Evolutionary conservation across 2,113 vertebrate species (phyloP).

Genomic region (Telmatochromis bifrenatus): DNA sequence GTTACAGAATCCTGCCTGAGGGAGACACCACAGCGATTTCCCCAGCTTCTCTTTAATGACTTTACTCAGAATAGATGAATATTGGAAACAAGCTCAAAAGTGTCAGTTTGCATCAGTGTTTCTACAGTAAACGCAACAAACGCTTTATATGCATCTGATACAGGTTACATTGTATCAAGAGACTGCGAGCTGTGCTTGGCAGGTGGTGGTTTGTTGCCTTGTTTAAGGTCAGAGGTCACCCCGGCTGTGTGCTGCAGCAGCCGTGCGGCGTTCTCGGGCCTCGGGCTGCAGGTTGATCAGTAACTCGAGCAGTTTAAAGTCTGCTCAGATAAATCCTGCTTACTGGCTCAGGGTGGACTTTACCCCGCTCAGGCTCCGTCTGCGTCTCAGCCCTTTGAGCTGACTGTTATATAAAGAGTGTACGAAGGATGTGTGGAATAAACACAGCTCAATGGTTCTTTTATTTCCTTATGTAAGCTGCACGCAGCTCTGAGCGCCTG

Average conservation of each 20-base stretch:
- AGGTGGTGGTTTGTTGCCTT: not conserved
- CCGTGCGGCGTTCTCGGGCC: not conserved
- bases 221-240: constrained; percentile 11
- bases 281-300: constrained; percentile 59
- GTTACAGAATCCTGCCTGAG: not conserved
- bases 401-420: constrained; percentile 58
- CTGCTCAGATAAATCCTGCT: constrained; percentile 63
- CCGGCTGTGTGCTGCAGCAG: not conserved
- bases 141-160: not conserved
- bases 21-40: not conserved
- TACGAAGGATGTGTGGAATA: constrained; percentile 20
- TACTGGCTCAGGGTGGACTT: constrained; percentile 53
- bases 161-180: not conserved
- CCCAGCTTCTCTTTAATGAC: not conserved
- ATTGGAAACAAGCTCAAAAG: not conserved
- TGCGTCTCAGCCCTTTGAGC: constrained; percentile 25
- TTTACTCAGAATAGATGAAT: not conserved
- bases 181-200: not conserved
- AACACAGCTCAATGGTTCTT: constrained; percentile 39
- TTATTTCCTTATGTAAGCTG: constrained; percentile 56
- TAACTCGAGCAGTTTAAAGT: constrained; percentile 60
- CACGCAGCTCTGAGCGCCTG: not conserved
- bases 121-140: not conserved
- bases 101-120: not conserved
- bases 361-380: constrained; percentile 6